Evolutionary conservation across 1,140 invertebrate species (phyloP).

Genomic region (Aphaenogaster floridana): DNA sequence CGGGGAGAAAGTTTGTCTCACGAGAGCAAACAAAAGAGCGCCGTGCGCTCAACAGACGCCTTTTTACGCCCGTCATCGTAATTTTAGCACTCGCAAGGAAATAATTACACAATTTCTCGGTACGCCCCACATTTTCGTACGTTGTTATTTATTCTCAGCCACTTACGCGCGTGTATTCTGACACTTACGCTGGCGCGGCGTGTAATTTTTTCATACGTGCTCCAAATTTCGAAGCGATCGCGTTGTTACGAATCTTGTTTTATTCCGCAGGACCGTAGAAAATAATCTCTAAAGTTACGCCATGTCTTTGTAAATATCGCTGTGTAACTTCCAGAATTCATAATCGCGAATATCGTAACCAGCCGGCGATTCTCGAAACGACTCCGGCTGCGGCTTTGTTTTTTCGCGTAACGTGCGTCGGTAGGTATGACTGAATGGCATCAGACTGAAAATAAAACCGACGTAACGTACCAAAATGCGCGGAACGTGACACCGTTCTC

Average conservation of each 20-base stretch:
- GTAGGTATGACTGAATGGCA: conserved; percentile 66
- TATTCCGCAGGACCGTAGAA: not conserved
- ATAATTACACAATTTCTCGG: conserved; percentile 51
- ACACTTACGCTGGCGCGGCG: not conserved
- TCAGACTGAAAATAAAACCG: conserved; percentile 65
- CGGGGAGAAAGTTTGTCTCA: conserved; percentile 38
- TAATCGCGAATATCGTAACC: conserved; percentile 19
- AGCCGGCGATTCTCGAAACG: not conserved
- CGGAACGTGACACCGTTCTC: conserved; percentile 77
- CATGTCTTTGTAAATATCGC: not conserved
- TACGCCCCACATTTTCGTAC: conserved; percentile 14
- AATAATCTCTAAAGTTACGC: not conserved
- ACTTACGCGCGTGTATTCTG: not conserved
- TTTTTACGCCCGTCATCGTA: conserved; percentile 45
- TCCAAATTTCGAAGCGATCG: not conserved
- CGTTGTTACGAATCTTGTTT: not conserved
- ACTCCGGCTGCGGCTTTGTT: conserved; percentile 18
- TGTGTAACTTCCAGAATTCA: not conserved
- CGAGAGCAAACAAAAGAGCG: conserved; percentile 18
- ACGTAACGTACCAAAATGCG: conserved; percentile 70
- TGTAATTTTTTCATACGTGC: not conserved
- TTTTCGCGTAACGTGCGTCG: conserved; percentile 6
- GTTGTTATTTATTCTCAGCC: conserved; percentile 30
- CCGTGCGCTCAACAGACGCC: not conserved
- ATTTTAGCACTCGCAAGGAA: conserved; percentile 18